Evolutionary conservation across 2,888 invertebrate species (phyloP).

Genomic region (Agriopis leucophaearia): DNA sequence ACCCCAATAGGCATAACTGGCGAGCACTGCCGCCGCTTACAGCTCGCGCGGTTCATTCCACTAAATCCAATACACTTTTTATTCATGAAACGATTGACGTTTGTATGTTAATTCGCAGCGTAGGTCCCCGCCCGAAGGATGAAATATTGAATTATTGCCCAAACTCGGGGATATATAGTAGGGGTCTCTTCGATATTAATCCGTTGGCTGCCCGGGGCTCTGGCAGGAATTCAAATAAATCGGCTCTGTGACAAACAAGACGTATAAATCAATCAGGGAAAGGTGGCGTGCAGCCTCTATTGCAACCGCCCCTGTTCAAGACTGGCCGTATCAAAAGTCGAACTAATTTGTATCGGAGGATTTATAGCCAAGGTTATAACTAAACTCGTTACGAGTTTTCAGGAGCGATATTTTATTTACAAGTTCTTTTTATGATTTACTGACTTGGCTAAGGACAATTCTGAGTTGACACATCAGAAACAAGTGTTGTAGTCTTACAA

Average conservation of each 20-base stretch:
- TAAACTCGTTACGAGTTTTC: constrained; percentile 82
- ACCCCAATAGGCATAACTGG: constrained; percentile 72
- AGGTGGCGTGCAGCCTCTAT: constrained; percentile 83
- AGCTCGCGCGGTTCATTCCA: constrained; percentile 79
- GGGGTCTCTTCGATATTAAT: constrained; percentile 84
- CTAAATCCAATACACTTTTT: constrained; percentile 87
- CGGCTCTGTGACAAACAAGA: constrained; percentile 86
- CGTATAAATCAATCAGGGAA: constrained; percentile 86
- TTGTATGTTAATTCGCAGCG: constrained; percentile 85
- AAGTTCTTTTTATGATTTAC: constrained; percentile 74
- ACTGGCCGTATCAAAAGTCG: constrained; percentile 66
- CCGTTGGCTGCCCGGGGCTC: constrained; percentile 78
- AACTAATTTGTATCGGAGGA: constrained; percentile 82
- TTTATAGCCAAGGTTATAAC: constrained; percentile 81
- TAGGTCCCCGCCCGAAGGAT: constrained; percentile 81
- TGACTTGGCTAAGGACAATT: constrained; percentile 43
- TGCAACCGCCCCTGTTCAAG: constrained; percentile 68
- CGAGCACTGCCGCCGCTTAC: constrained; percentile 66
- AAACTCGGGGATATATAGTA: constrained; percentile 82
- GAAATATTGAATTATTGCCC: constrained; percentile 86
- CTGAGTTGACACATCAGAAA: constrained; percentile 31
- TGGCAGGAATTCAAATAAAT: constrained; percentile 87
- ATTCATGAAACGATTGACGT: constrained; percentile 87
- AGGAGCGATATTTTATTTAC: constrained; percentile 73
- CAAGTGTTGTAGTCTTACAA: constrained; percentile 3